These are phyloP conservation scores for Patella pellucida DNA, from an alignment of 2,888 invertebrate species.

Conservation along the genomic window DNA sequence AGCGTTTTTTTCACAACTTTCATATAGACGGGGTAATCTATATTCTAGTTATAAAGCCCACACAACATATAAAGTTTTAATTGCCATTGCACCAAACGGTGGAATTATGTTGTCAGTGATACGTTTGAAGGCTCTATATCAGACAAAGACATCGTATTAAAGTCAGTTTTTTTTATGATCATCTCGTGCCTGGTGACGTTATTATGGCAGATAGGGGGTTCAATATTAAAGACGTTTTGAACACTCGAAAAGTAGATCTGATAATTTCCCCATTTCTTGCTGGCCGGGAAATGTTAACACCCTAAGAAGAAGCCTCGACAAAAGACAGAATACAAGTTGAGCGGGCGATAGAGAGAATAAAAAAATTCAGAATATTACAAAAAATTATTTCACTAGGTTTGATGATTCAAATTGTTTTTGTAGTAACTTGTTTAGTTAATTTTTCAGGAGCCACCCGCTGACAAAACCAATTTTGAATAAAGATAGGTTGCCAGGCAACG, in stretches of 20 bases:
- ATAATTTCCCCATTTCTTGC: not conserved
- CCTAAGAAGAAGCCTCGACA: not conserved
- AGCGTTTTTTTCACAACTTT: slow-evolving; percentile 12
- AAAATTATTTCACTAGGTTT: not conserved
- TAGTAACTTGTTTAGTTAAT: not conserved
- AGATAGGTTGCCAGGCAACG: no score
- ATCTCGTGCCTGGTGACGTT: not conserved
- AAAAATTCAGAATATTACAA: not conserved
- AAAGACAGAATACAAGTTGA: not conserved
- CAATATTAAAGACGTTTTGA: not conserved
- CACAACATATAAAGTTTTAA: slow-evolving; percentile 16
- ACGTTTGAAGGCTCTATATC: slow-evolving; percentile 16
- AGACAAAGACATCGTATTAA: not conserved
- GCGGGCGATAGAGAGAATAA: not conserved
- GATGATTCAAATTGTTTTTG: not conserved
- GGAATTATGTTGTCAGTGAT: slow-evolving; percentile 7
- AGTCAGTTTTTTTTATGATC: not conserved
- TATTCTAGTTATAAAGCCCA: slow-evolving; percentile 13
- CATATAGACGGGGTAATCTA: slow-evolving; percentile 3
- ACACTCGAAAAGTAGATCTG: not conserved
- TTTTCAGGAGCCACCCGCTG: not conserved
- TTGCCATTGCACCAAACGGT: slow-evolving; percentile 15
- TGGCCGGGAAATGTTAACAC: not conserved
- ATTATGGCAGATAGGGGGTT: not conserved
- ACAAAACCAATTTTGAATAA: not conserved